Percentiles rank a stretch among this genome's conserved stretches.
Conservation (phyloP, 2,113 vertebrate species). For the Panthera leo region DNA sequence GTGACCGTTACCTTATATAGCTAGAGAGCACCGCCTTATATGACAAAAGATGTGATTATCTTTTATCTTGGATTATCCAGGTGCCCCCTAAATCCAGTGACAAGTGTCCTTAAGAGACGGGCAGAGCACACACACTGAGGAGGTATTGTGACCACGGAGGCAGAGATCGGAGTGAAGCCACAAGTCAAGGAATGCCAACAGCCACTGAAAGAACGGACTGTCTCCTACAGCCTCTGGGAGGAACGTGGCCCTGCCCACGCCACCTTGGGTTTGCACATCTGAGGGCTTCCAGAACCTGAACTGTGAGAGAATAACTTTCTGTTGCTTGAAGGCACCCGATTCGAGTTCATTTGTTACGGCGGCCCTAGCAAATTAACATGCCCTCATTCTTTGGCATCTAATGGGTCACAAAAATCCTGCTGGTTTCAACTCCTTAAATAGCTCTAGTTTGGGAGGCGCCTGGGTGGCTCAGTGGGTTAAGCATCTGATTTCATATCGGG, state of each 20-base stretch:
- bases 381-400: not conserved
- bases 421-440: not conserved
- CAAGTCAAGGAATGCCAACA: not conserved
- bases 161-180: not conserved
- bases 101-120: not conserved
- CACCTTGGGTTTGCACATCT: not conserved
- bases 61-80: not conserved
- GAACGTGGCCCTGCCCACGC: not conserved
- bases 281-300: not conserved
- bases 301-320: not conserved
- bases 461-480: too few relatives aligned
- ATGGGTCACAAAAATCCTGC: not conserved
- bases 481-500: too few relatives aligned
- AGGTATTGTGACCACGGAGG: not conserved
- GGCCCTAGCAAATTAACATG: not conserved
- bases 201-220: not conserved
- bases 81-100: not conserved
- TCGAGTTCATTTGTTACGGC: not conserved
- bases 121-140: not conserved
- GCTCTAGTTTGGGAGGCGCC: not conserved
- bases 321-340: not conserved
- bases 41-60: not conserved
- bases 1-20: not conserved
- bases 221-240: not conserved
- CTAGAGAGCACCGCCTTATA: not conserved